Conservation (phyloP, 1,140 invertebrate species). For the Anastrepha obliqua region DNA sequence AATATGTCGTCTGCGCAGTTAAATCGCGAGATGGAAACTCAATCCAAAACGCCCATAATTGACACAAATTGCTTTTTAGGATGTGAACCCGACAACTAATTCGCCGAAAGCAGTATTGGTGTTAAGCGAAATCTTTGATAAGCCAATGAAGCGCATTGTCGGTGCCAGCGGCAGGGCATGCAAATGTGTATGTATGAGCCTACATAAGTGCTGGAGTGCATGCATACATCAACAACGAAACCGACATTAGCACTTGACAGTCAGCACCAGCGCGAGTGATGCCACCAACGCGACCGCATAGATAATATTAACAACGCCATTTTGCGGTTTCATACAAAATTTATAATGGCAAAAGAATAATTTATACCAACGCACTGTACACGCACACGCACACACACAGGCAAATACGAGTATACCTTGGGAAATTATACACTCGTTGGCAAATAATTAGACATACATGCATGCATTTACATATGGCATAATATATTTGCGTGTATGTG, state of each 20-base stretch:
- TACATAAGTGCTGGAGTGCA: not conserved
- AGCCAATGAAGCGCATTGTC: constrained; percentile 34
- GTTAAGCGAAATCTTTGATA: constrained; percentile 21
- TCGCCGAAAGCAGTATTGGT: not conserved
- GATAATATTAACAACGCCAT: constrained; percentile 54
- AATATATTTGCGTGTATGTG: not conserved
- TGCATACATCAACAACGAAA: not conserved
- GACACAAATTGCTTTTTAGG: not conserved
- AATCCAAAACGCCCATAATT: not conserved
- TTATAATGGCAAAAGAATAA: constrained; percentile 54
- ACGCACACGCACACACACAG: constrained; percentile 22
- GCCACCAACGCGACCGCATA: constrained; percentile 29
- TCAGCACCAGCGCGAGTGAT: not conserved
- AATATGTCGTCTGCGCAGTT: not conserved
- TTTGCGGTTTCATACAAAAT: constrained; percentile 52
- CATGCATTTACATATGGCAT: not conserved
- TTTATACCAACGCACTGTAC: constrained; percentile 49
- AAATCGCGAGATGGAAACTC: not conserved
- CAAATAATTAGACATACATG: not conserved
- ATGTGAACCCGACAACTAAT: not conserved
- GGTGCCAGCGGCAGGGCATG: not conserved
- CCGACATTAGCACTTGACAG: not conserved
- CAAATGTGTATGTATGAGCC: not conserved
- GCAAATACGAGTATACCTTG: not conserved
- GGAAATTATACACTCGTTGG: not conserved